Evolutionary conservation across 2,113 vertebrate genomes (phyloP), one percentile per base, ranked within the genome.

Genomic region (Fulica atra): DNA sequence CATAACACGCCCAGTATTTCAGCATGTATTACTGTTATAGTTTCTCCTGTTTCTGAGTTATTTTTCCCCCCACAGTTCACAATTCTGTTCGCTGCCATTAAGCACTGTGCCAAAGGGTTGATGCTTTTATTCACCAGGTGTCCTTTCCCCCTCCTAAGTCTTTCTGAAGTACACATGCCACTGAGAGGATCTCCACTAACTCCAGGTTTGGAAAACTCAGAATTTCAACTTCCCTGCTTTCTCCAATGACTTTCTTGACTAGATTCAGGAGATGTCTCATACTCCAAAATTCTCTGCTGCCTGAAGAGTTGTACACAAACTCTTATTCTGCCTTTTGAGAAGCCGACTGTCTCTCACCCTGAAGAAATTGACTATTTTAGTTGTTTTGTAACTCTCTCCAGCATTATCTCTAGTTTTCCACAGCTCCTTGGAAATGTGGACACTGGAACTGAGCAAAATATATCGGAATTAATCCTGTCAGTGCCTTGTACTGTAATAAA

Each of bases 81-180:
- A 86, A 71, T 96, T 96, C 77, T 46, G 96, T 96, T 93, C 68
- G 77, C 51, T 95, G 44, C 48, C 94, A n/a, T 94, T 92, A 94
- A 96, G 83, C 76, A 85, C 44, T 2, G 9, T 95, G 61, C 74
- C 83, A 65, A 89, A 92, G 25, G 50, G 63, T 84, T 97, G 91
- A 11, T 54, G 77, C 33, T 83, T 97, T 87, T 86, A 95, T 83
- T 86, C 76, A 72, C 12, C 33, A 72, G 72, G 56, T 84, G 64
- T 83, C n/a, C 64, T 93, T 76, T 89, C 48, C 83, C 64, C 63
- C 29, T 79, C 29, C 8, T 20, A 81, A 76, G 24, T 68, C 44
- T 69, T 81, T 60, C 51, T 48, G 40, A 78, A 94, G 70, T 59
- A 18, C 16, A 9, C 13, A 35, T 0, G 1, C 10, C 7, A 31